Percentiles rank a stretch among this genome's conserved stretches.
Conservation (phyloP, 1,140 invertebrate genomes). For the Acromyrmex charruanus region DNA sequence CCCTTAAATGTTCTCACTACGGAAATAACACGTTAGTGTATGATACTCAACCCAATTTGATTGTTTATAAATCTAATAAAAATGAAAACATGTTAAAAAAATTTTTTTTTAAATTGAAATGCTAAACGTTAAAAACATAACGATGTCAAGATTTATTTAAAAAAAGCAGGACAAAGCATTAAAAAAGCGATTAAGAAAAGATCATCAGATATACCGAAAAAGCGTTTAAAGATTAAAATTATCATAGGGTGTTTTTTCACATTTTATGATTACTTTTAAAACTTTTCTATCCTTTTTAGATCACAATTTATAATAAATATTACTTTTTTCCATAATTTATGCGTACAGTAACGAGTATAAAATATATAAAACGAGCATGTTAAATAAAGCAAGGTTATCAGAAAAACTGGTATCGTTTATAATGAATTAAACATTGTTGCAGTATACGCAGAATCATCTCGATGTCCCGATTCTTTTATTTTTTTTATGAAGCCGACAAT, state of each 20-base stretch:
- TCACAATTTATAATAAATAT: background rate
- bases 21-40: too few species aligned
- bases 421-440: constrained; percentile 18
- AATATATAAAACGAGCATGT: background rate
- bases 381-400: constrained; percentile 15
- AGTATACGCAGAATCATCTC: background rate
- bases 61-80: too few species aligned
- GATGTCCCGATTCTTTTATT: constrained; percentile 1
- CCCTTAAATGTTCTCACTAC: too few species aligned
- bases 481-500: constrained; percentile 2
- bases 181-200: too few species aligned
- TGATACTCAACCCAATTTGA: too few species aligned
- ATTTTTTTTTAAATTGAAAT: too few species aligned
- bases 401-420: constrained; percentile 9
- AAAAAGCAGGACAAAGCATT: too few species aligned
- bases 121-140: too few species aligned
- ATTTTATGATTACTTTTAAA: background rate
- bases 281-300: constrained; percentile 2
- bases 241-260: background rate
- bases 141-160: too few species aligned
- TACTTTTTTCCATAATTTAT: background rate
- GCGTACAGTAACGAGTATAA: background rate
- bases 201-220: too few species aligned
- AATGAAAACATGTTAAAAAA: too few species aligned
- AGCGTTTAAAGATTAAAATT: background rate